Evolutionary conservation across 1,140 invertebrate genomes (phyloP).

Genomic region (Drosophila bifasciata): DNA sequence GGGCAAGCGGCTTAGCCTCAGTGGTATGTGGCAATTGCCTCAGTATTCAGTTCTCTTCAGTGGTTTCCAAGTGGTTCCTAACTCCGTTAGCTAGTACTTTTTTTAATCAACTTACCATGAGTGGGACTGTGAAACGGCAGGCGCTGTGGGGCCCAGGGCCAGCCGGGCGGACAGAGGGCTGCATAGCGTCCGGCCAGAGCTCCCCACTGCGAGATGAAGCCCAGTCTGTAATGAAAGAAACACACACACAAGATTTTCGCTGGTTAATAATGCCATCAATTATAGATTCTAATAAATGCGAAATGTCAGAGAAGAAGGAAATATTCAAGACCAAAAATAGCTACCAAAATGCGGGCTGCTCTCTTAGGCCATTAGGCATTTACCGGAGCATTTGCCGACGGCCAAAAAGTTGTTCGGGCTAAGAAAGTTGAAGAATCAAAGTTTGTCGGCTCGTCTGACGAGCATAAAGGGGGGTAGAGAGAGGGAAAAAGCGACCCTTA

Average conservation of each 20-base stretch:
- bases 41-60: constrained; percentile 22
- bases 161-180: constrained; percentile 86
- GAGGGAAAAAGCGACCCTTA: constrained; percentile 54
- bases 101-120: constrained; percentile 77
- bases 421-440: constrained; percentile 53
- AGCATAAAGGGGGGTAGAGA: constrained; percentile 7
- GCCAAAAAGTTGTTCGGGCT: constrained; percentile 43
- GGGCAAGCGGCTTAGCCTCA: constrained; percentile 46
- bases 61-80: constrained; percentile 11
- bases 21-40: constrained; percentile 23
- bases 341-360: constrained; percentile 17
- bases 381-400: constrained; percentile 46
- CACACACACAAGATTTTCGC: background rate
- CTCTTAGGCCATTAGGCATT: constrained; percentile 53
- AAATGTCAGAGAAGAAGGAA: constrained; percentile 28
- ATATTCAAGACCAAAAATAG: background rate
- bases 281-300: constrained; percentile 56
- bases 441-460: constrained; percentile 2
- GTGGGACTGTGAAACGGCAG: constrained; percentile 84
- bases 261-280: constrained; percentile 64
- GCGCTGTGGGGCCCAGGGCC: constrained; percentile 85
- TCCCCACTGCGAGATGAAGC: constrained; percentile 91
- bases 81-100: constrained; percentile 31
- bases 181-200: constrained; percentile 88
- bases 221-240: constrained; percentile 87